Percentiles rank a stretch among this genome's conserved stretches.
Conservation (phyloP, 2,113 vertebrate genomes). For the Pachycephala philippinensis region DNA sequence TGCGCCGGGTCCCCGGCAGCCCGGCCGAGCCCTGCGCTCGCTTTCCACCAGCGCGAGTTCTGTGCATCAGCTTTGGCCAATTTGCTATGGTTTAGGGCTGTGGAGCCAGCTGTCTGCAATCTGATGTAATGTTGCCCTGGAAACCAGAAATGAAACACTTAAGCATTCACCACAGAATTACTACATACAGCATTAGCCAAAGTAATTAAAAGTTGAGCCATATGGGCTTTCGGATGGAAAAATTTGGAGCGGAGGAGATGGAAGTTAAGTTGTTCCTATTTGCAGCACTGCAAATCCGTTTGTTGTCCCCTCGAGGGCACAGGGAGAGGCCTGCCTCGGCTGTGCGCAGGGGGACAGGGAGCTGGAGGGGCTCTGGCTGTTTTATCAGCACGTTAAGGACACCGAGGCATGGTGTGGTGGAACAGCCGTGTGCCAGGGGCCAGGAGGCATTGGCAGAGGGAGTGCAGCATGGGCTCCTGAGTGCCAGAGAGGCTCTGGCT, state of each 20-base stretch:
- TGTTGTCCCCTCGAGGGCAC: constrained; percentile 11
- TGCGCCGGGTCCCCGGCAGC: constrained; percentile 51
- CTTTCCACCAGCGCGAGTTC: constrained; percentile 63
- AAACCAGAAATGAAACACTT: constrained; percentile 82
- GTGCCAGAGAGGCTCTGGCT: accelerated
- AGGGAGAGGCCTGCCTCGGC: not conserved
- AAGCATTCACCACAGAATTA: constrained; percentile 75
- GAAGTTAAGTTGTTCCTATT: constrained; percentile 70
- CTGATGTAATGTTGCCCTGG: constrained; percentile 84
- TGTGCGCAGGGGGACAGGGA: not conserved
- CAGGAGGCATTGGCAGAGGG: accelerated
- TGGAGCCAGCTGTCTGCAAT: constrained; percentile 83
- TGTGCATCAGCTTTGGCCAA: constrained; percentile 67
- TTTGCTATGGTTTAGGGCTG: constrained; percentile 79
- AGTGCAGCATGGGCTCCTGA: not conserved
- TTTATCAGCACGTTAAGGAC: accelerated
- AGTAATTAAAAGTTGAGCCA: constrained; percentile 78
- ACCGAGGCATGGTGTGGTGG: accelerated
- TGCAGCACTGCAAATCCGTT: constrained; percentile 37
- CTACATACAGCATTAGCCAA: constrained; percentile 77
- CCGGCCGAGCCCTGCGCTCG: not conserved
- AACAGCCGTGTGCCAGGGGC: accelerated
- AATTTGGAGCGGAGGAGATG: constrained; percentile 35
- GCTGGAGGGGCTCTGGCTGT: not conserved
- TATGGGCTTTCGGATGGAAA: constrained; percentile 72